Conservation (phyloP, 2,113 vertebrate species). For the Perca schrenkii region DNA sequence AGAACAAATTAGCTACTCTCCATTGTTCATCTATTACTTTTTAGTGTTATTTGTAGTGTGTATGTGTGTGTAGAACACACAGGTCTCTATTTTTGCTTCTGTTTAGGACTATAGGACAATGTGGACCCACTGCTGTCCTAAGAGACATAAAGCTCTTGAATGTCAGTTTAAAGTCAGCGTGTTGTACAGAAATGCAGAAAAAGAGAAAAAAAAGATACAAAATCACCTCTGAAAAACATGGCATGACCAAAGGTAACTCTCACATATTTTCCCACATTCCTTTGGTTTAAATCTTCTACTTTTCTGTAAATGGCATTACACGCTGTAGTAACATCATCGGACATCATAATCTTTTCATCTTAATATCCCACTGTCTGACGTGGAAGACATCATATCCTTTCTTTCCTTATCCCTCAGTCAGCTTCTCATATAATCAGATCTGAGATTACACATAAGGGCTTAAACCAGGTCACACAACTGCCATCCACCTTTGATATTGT, state of each 20-base stretch:
- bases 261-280: neutral
- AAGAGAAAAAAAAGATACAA: neutral
- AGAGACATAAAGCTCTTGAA: conserved; percentile 29
- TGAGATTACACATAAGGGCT: conserved; percentile 69
- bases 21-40: neutral
- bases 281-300: conserved; percentile 20
- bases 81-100: conserved; percentile 30
- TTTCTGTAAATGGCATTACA: conserved; percentile 53
- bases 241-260: neutral
- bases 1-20: neutral
- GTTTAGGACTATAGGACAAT: conserved; percentile 22
- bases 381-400: neutral
- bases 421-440: conserved; percentile 43
- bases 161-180: neutral
- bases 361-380: conserved; percentile 37
- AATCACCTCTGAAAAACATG: neutral
- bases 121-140: conserved; percentile 9
- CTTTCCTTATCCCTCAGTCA: neutral
- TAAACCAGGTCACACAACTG: conserved; percentile 57
- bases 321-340: conserved; percentile 37
- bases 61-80: neutral
- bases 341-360: conserved; percentile 71
- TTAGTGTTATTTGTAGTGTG: neutral
- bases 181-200: conserved; percentile 9
- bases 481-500: conserved; percentile 67